phyloP scores from a whole-genome alignment of 2,888 invertebrate species.

The Yponomeuta evonymella region DNA sequence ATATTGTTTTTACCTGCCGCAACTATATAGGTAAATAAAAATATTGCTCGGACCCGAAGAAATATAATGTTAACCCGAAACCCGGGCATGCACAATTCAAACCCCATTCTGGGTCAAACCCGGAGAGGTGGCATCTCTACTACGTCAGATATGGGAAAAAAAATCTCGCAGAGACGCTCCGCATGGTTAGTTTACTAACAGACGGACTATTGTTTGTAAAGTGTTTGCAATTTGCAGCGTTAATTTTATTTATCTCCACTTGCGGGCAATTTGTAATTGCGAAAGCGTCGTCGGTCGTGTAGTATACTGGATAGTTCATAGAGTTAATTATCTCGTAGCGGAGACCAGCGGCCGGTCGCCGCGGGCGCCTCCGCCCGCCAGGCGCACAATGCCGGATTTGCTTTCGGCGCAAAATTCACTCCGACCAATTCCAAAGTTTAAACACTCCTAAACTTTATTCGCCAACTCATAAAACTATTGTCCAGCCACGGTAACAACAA shows the following conservation, averaged over 20 bases:
- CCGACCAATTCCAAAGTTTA: conserved; percentile 66
- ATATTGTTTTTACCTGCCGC: too few relatives aligned
- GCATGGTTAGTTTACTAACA: neutral
- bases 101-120: too few relatives aligned
- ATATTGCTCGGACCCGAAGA: too few relatives aligned
- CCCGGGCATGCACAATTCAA: too few relatives aligned
- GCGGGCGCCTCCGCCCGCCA: conserved; percentile 41
- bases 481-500: conserved; percentile 46
- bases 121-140: neutral
- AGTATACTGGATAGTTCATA: conserved; percentile 59
- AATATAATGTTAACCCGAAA: too few relatives aligned
- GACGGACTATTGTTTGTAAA: conserved; percentile 6
- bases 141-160: neutral
- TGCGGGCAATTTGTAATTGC: conserved; percentile 60
- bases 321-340: conserved; percentile 67
- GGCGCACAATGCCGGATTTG: conserved; percentile 25
- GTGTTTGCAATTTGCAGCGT: conserved; percentile 12
- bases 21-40: too few relatives aligned
- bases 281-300: conserved; percentile 21
- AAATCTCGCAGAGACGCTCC: neutral
- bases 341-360: conserved; percentile 43
- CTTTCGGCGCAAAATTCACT: conserved; percentile 53
- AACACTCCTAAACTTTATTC: conserved; percentile 66
- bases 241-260: conserved; percentile 47
- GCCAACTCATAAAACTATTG: conserved; percentile 69